Conservation (phyloP, 2,113 vertebrate genomes). For the Noctilio leporinus region DNA sequence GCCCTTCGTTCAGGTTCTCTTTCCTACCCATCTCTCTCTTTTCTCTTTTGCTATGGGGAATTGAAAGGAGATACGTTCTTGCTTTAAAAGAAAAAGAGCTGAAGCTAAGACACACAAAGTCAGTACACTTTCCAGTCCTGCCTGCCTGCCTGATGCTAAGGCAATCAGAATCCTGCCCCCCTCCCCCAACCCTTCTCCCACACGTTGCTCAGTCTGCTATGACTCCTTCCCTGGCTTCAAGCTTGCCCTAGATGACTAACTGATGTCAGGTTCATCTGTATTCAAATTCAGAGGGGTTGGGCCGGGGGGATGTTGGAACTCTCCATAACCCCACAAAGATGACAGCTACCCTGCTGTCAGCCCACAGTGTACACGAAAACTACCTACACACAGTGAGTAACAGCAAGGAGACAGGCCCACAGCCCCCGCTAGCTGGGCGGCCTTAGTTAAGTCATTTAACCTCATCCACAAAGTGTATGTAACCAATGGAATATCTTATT, state of each 20-base stretch:
- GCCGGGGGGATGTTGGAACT: not conserved
- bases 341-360: fast-evolving
- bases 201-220: not conserved
- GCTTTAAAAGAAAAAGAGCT: not conserved
- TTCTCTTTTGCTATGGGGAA: not conserved
- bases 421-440: not conserved
- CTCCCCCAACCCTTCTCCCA: not conserved
- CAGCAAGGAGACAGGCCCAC: too few relatives aligned
- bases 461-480: not conserved
- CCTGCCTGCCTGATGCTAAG: not conserved
- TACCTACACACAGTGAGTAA: not conserved
- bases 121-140: too few relatives aligned
- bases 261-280: not conserved
- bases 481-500: not conserved
- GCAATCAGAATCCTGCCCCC: not conserved
- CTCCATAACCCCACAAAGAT: not conserved
- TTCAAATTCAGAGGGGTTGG: not conserved
- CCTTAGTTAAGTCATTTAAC: not conserved
- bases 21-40: not conserved
- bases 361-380: not conserved
- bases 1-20: not conserved
- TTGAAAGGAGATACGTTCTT: not conserved
- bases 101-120: not conserved
- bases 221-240: not conserved
- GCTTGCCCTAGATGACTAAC: not conserved